Conservation (phyloP, 1,140 invertebrate species). For the Solenopsis fugax region DNA sequence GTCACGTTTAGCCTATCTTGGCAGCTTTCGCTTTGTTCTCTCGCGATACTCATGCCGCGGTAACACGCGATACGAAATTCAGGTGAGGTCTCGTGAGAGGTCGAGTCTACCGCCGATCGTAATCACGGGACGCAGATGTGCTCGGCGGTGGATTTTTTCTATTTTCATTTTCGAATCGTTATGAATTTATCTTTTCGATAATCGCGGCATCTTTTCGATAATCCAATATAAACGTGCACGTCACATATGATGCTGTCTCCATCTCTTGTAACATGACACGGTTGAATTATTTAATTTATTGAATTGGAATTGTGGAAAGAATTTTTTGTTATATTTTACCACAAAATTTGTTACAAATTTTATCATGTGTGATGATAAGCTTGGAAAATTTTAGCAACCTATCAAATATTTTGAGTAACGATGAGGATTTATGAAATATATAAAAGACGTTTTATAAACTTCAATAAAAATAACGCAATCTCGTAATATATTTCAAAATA, state of each 20-base stretch:
- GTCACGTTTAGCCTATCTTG: constrained; percentile 60
- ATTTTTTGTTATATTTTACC: too few relatives aligned
- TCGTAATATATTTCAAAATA: too few relatives aligned
- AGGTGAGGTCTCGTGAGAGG: constrained; percentile 34
- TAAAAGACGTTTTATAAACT: too few relatives aligned
- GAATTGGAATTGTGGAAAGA: neutral
- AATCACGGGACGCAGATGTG: constrained; percentile 20
- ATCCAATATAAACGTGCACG: too few relatives aligned
- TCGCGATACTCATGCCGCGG: constrained; percentile 34
- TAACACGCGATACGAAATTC: constrained; percentile 60
- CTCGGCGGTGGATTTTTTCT: neutral
- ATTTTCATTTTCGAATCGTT: neutral
- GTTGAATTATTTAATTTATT: neutral
- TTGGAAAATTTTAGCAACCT: too few relatives aligned
- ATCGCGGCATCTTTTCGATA: neutral
- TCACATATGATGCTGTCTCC: too few relatives aligned
- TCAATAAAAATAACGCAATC: too few relatives aligned
- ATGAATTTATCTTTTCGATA: neutral
- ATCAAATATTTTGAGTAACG: too few relatives aligned
- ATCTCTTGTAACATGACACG: neutral
- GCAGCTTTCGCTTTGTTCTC: constrained; percentile 55
- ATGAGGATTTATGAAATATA: too few relatives aligned
- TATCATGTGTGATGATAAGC: too few relatives aligned
- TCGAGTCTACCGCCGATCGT: constrained; percentile 14
- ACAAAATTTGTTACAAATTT: too few relatives aligned